These are phyloP conservation scores for Phrixothrix hirtus DNA, from an alignment of 2,888 invertebrate species.

Conservation along the genomic window DNA sequence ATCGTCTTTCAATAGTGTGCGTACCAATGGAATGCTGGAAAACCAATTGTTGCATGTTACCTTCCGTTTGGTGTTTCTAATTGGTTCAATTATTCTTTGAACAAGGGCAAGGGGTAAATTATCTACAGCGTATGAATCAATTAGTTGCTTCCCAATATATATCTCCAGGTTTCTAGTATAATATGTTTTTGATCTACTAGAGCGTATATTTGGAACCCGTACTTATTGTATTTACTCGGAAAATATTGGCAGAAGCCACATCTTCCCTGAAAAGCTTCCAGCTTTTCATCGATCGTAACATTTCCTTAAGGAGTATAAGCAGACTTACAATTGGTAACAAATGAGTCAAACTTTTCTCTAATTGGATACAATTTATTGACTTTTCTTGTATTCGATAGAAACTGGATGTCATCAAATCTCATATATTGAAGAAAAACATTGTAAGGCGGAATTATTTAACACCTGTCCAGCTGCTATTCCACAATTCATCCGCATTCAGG, in stretches of 20 bases:
- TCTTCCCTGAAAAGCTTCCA: constrained; percentile 31
- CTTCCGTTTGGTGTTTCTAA: constrained; percentile 26
- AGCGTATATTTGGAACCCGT: not conserved
- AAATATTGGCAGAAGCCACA: constrained; percentile 28
- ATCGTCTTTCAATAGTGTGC: not conserved
- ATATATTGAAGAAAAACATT: constrained; percentile 7
- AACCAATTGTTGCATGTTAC: constrained; percentile 24
- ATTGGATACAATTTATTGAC: constrained; percentile 15
- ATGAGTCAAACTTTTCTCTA: constrained; percentile 30
- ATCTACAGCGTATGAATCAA: constrained; percentile 31
- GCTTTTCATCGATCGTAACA: constrained; percentile 31
- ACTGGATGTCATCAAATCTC: constrained; percentile 23
- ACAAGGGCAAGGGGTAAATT: constrained; percentile 28
- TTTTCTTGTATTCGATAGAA: constrained; percentile 13
- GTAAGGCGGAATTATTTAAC: not conserved
- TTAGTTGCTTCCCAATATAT: constrained; percentile 38
- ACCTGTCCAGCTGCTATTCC: constrained; percentile 3
- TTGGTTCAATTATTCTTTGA: constrained; percentile 26
- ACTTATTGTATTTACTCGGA: constrained; percentile 25
- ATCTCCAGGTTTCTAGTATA: constrained; percentile 38
- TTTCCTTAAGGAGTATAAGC: constrained; percentile 32
- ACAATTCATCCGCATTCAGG: not conserved
- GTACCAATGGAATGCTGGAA: constrained; percentile 1
- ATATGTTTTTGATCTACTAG: constrained; percentile 36
- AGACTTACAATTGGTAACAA: constrained; percentile 34